phyloP scores from a whole-genome alignment of 2,888 invertebrate genomes.

The Calliphora vomitoria region DNA sequence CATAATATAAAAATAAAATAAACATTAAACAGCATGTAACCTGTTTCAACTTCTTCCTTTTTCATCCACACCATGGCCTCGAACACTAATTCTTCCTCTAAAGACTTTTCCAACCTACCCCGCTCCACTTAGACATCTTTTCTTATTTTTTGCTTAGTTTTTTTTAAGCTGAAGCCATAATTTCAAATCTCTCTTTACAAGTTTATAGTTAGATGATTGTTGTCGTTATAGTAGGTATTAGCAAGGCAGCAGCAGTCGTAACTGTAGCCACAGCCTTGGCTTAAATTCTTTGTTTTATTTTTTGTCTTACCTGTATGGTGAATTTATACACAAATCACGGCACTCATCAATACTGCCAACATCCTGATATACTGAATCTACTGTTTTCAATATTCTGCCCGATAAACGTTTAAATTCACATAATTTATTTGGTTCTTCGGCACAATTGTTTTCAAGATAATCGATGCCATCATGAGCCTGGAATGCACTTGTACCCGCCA shows the following conservation, averaged over 20 bases:
- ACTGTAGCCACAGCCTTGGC: not conserved
- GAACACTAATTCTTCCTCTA: constrained; percentile 27
- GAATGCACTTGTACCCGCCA: constrained; percentile 93
- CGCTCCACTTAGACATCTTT: not conserved
- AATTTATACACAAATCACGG: constrained; percentile 94
- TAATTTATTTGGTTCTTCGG: constrained; percentile 95
- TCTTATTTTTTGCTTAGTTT: not conserved
- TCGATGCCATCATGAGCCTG: constrained; percentile 89
- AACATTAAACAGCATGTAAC: constrained; percentile 63
- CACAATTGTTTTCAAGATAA: constrained; percentile 96
- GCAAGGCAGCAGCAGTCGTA: not conserved
- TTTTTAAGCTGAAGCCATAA: constrained; percentile 30
- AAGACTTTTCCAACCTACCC: constrained; percentile 4
- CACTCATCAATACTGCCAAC: constrained; percentile 94
- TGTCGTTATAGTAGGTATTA: constrained; percentile 38
- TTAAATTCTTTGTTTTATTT: constrained; percentile 39
- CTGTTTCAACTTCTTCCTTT: constrained; percentile 59
- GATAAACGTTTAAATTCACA: constrained; percentile 96
- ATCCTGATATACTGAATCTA: constrained; percentile 96
- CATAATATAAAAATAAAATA: constrained; percentile 59
- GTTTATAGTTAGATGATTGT: constrained; percentile 66
- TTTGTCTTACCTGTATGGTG: constrained; percentile 88
- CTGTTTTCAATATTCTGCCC: constrained; percentile 95
- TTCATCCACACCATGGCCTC: constrained; percentile 35
- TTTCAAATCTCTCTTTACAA: constrained; percentile 42